phyloP scores from a whole-genome alignment of 2,888 invertebrate genomes.

The Marasmarcha lunaedactyla region DNA sequence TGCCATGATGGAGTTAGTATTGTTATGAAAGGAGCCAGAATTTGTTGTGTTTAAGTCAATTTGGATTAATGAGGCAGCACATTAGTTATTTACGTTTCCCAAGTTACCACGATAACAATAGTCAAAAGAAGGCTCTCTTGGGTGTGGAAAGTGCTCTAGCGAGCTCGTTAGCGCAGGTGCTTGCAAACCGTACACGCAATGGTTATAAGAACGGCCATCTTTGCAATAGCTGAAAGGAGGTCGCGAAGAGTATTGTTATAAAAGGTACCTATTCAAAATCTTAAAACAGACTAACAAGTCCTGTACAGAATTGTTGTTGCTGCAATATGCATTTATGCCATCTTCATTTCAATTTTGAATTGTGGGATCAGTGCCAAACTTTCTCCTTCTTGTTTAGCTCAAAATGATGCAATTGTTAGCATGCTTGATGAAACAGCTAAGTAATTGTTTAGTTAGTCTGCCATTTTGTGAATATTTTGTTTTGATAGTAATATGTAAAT shows the following conservation, averaged over 20 bases:
- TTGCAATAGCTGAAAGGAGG: constrained; percentile 58
- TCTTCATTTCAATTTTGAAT: constrained; percentile 63
- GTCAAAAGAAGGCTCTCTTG: constrained; percentile 65
- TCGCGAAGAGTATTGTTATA: constrained; percentile 64
- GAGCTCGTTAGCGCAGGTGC: background rate
- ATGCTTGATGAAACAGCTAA: constrained; percentile 65
- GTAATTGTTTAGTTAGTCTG: constrained; percentile 70
- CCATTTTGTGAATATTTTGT: constrained; percentile 72
- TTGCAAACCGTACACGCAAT: constrained; percentile 14
- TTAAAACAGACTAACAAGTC: constrained; percentile 68
- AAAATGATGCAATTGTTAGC: constrained; percentile 69
- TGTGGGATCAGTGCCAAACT: constrained; percentile 69
- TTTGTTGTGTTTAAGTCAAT: constrained; percentile 64
- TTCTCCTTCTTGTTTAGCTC: constrained; percentile 68
- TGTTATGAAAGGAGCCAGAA: constrained; percentile 63
- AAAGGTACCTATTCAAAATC: constrained; percentile 69
- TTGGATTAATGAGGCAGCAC: constrained; percentile 57
- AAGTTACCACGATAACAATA: constrained; percentile 65
- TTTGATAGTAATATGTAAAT: constrained; percentile 72
- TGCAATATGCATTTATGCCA: constrained; percentile 67
- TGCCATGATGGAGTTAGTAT: constrained; percentile 65
- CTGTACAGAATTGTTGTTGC: constrained; percentile 51
- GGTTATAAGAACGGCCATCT: constrained; percentile 55
- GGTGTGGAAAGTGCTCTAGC: constrained; percentile 35
- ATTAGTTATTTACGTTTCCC: constrained; percentile 46